Evolutionary conservation across 2,113 vertebrate species (phyloP), one percentile per base, ranked within the genome.

Genomic region (Dinomys branickii): DNA sequence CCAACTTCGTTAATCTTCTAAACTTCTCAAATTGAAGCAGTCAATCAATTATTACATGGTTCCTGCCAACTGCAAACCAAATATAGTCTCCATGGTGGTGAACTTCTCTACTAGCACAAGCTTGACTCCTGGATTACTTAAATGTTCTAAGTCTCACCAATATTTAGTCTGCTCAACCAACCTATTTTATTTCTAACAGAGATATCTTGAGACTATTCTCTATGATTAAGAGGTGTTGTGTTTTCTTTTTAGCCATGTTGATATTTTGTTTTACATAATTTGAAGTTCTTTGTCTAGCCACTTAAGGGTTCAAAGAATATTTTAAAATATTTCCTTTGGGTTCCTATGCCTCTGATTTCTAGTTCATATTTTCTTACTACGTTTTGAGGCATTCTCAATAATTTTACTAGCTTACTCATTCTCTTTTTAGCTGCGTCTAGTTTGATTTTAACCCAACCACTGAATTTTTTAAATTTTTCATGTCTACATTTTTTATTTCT

Each of bases 391-490:
- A 59, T 65, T 85, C 54, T 67, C 38, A 24, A 30, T 81, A 52
- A 80, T 75, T 81, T 81, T 26, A 38, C 80, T 38, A 44, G 65
- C 88, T 59, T 47, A 85, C 9, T 75, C 58, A 9, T 65, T 94
- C 56, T 77, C 50, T 52, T 41, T 41, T 59, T 85, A 50, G 24
- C 58, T 83, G 56, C 17, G 47, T 56, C 41, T 89, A 90, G 63
- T 38, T 77, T 75, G 44, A 83, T 67, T 97, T 96, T 77, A 94
- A 77, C 7, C 16, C 38, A 85, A 78, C 8, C 30, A 44, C 58
- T 81, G 13, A 44, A 28, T 22, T 65, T 65, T 85, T 3, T 82
- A 80, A 19, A 17, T 33, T 90, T 86, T 52, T 44, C 56, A 26
- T 88, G 14, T 24, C 26, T 47, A 2, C 59, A 16, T 77, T 90